Conservation (phyloP, 2,888 invertebrate species). For the Bugulina stolonifera region DNA sequence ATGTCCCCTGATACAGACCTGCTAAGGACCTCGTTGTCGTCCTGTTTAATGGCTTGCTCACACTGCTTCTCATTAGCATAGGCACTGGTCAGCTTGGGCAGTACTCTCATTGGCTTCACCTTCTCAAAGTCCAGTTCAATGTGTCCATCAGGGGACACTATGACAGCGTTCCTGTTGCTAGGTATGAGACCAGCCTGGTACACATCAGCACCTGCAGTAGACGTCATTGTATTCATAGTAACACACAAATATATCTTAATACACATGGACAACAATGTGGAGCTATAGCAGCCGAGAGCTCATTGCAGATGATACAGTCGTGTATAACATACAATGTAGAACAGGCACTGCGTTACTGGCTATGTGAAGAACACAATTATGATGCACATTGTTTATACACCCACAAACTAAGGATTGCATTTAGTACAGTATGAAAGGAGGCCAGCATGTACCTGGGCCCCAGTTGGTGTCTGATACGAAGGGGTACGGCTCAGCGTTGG, state of each 20-base stretch:
- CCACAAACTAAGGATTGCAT: too few species aligned
- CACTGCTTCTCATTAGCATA: slow-evolving; percentile 47
- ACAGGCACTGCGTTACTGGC: too few species aligned
- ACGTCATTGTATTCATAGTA: too few species aligned
- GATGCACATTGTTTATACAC: too few species aligned
- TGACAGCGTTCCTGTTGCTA: slow-evolving; percentile 40
- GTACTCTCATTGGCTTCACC: slow-evolving; percentile 65
- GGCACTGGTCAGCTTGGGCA: slow-evolving; percentile 49
- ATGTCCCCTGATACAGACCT: slow-evolving; percentile 27
- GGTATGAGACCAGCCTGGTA: slow-evolving; percentile 50
- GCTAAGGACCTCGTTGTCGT: slow-evolving; percentile 40
- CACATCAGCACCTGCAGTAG: slow-evolving; percentile 43
- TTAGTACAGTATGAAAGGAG: neutral
- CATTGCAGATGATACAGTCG: too few species aligned
- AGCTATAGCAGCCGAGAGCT: too few species aligned
- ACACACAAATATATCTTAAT: too few species aligned
- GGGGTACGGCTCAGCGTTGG: slow-evolving; percentile 46
- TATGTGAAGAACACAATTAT: too few species aligned
- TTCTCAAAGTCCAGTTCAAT: slow-evolving; percentile 63
- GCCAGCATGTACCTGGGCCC: slow-evolving; percentile 43
- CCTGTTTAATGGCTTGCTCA: slow-evolving; percentile 41
- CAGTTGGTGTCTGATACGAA: slow-evolving; percentile 52
- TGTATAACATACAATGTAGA: too few species aligned
- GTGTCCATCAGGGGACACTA: slow-evolving; percentile 37
- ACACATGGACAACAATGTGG: too few species aligned